Evolutionary conservation across 2,113 vertebrate genomes (phyloP), one percentile per base, ranked within the genome.

Genomic region (Pachycephala philippinensis): DNA sequence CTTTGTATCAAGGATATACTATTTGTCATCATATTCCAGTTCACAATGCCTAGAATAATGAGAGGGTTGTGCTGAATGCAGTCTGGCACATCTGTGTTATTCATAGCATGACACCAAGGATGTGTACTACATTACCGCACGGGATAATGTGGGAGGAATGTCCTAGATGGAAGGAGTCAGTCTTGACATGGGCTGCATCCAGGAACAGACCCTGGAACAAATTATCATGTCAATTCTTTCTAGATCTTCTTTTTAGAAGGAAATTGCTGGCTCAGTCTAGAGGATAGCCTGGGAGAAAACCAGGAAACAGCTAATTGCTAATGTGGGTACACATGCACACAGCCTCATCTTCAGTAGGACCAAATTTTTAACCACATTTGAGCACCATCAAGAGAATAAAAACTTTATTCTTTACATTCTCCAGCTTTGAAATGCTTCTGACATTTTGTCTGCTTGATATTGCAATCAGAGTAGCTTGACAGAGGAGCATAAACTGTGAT

Each of bases 171-270:
- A 93, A 89, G 57, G 69, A 95, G 87, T 71, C 52, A 71, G 0
- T 68, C 74, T 64, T 85, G 65, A 78, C n/a, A 8, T 83, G 57
- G 75, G 82, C 37, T 95, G 94, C 56, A 94, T 87, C 87, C 93
- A 95, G 79, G 44, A 96, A 79, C 84, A 83, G 82, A 91, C 74
- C 78, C 84, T 96, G 94, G 94, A 96, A 95, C 44, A 90, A 93
- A 95, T 93, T 94, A 95, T 56, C 16, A 1, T 60, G 66, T 90
- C 61, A 87, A 40, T 30, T 49, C 22, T 60, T 87, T 85, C 57
- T 91, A 76, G 49, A 37, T 64, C 70, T 69, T 91, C 47, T 53
- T 91, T 91, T 76, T 61, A 57, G 66, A 79, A 85, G 37, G 44
- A 85, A 91, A 69, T 35, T 71, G 10, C 39, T 87, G 54, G 44